Evolutionary conservation across 1,140 invertebrate species (phyloP).

Genomic region (Polypedilum vanderplanki): DNA sequence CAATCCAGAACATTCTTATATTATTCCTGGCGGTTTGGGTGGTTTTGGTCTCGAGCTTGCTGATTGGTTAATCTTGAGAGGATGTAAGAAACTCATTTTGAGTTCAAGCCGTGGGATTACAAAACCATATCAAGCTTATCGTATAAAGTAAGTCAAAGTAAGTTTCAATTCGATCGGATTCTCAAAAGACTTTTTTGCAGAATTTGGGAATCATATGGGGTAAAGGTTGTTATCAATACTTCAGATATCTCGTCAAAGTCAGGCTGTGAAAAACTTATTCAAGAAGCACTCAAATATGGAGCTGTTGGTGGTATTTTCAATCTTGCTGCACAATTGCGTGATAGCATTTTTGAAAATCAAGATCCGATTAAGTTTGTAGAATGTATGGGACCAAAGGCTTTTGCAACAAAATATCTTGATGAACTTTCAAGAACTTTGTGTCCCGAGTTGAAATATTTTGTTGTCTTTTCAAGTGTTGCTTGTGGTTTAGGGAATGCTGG

Average conservation of each 20-base stretch:
- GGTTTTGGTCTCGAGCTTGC: slow-evolving; percentile 85
- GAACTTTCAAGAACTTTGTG: slow-evolving; percentile 51
- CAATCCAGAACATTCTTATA: slow-evolving; percentile 46
- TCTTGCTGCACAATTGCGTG: slow-evolving; percentile 63
- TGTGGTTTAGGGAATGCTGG: slow-evolving; percentile 84
- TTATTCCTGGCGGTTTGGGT: slow-evolving; percentile 70
- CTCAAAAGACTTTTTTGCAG: slow-evolving; percentile 38
- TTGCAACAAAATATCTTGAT: slow-evolving; percentile 55
- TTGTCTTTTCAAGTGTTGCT: slow-evolving; percentile 80
- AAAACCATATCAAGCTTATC: slow-evolving; percentile 69
- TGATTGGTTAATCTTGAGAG: slow-evolving; percentile 77
- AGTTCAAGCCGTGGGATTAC: slow-evolving; percentile 69
- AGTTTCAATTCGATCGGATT: not conserved
- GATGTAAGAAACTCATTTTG: slow-evolving; percentile 68
- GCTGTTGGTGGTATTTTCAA: slow-evolving; percentile 75
- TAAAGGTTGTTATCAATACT: slow-evolving; percentile 55
- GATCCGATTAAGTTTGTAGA: slow-evolving; percentile 50
- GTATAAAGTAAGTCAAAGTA: slow-evolving; percentile 47
- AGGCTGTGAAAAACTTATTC: slow-evolving; percentile 56
- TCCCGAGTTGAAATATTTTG: slow-evolving; percentile 54
- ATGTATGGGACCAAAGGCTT: slow-evolving; percentile 53
- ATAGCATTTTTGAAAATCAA: slow-evolving; percentile 57
- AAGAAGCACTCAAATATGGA: slow-evolving; percentile 53
- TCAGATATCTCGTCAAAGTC: slow-evolving; percentile 54
- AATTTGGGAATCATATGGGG: slow-evolving; percentile 57